Evolutionary conservation across 1,140 invertebrate species (phyloP).

Genomic region (Sitobion miscanthi): DNA sequence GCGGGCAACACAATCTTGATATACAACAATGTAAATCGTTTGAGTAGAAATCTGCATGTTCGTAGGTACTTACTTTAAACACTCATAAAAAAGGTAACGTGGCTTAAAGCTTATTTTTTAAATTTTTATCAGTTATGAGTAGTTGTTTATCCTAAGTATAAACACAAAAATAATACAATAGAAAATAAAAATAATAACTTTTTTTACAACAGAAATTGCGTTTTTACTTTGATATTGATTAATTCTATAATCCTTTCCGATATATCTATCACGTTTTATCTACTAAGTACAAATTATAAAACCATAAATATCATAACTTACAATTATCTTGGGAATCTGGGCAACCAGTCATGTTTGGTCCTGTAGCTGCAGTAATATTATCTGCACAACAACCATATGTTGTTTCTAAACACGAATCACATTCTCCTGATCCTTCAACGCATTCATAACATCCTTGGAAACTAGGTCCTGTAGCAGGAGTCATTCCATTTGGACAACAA

Average conservation of each 20-base stretch:
- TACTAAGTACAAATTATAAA: neutral
- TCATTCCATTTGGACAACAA: slow-evolving; percentile 89
- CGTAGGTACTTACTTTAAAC: neutral
- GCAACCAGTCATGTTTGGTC: slow-evolving; percentile 80
- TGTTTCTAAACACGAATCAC: slow-evolving; percentile 60
- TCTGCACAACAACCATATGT: slow-evolving; percentile 79
- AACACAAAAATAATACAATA: too few species aligned
- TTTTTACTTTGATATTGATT: neutral
- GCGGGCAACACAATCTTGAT: neutral
- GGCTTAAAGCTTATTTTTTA: neutral
- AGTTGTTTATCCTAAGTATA: neutral
- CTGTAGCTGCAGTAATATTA: slow-evolving; percentile 72
- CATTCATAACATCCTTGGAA: slow-evolving; percentile 71
- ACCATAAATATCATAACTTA: neutral
- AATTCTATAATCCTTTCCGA: neutral
- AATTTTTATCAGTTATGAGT: neutral
- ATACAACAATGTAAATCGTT: neutral
- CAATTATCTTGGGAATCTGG: slow-evolving; percentile 72
- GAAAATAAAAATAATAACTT: neutral
- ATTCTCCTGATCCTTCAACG: slow-evolving; percentile 51
- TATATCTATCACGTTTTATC: neutral
- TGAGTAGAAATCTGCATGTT: neutral
- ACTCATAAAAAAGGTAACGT: neutral
- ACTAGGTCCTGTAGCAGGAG: slow-evolving; percentile 76
- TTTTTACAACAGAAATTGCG: neutral